These are phyloP conservation scores for Orthosia incerta DNA, from an alignment of 2,888 invertebrate species.

Conservation along the genomic window DNA sequence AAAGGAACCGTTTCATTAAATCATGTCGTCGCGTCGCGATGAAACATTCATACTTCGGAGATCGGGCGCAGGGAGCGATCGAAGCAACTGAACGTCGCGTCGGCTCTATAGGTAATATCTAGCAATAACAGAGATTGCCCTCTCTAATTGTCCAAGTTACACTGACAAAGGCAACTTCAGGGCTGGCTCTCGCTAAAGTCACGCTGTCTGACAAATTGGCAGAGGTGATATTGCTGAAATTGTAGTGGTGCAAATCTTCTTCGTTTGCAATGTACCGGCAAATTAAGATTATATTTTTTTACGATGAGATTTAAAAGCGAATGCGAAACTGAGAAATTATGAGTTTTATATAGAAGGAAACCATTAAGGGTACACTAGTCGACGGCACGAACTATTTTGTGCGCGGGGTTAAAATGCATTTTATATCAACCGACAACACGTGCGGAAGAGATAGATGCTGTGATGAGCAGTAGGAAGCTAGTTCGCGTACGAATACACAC, in stretches of 20 bases:
- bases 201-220: background rate
- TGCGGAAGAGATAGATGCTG: too few relatives aligned
- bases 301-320: background rate
- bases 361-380: too few relatives aligned
- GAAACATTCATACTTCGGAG: constrained; percentile 57
- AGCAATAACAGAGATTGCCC: constrained; percentile 54
- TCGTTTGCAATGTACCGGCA: background rate
- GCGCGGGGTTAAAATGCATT: too few relatives aligned
- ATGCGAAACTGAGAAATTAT: too few relatives aligned
- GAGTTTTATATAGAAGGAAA: background rate
- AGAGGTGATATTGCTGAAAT: background rate
- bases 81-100: constrained; percentile 1
- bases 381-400: too few relatives aligned
- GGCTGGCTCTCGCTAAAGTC: constrained; percentile 41
- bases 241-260: background rate
- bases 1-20: constrained; percentile 39
- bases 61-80: constrained; percentile 36
- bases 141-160: constrained; percentile 63
- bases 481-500: too few relatives aligned
- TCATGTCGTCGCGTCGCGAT: constrained; percentile 29
- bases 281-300: background rate
- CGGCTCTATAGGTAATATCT: constrained; percentile 44
- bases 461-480: too few relatives aligned
- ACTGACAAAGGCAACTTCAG: constrained; percentile 43
- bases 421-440: too few relatives aligned